Base-by-base conservation (phyloP, 2,888 invertebrate genomes). In the Aphidoletes aphidimyza region DNA sequence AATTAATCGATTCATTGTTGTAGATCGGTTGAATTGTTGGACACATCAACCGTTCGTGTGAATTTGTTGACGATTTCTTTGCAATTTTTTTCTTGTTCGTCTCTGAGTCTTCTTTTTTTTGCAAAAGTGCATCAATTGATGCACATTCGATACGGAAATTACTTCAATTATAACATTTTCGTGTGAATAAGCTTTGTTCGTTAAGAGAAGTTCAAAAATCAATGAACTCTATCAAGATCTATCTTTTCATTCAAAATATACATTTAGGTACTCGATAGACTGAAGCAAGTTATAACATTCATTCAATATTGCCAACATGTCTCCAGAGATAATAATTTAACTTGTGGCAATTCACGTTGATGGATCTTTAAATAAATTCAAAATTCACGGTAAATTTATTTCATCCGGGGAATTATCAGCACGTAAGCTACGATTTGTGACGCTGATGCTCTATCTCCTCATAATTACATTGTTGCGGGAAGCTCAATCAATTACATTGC, bases 381-480 rank as follows among this genome's bases (percentile, higher is more conserved):
- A 14, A 69, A 30, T 69, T 69, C 69, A 69, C 69, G 69, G 69
- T 81, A 37, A 37, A 81, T 81, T 81, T 81, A n/a, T 37, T 81
- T 81, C 6, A 81, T 81, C 81, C 81, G 1, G n/a, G n/a, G 81
- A 37, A 81, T 81, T 37, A 81, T 37, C 81, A 36, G n/a, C 69
- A 69, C 69, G 69, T 69, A 69, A 69, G 30, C 34, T 42, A 42
- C 42, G 42, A 42, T 42, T 42, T 42, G 42, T 14, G 30, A 69
- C 34, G 30, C 30, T 69, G 11, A 69, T 34, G 34, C 34, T 34
- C n/a, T n/a, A n/a, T n/a, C n/a, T n/a, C 34, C 17, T 69, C 30
- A 30, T 69, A 69, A 69, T 69, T 69, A 69, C 69, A 69, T 69
- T 81, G 19, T 81, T 81, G 81, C 81, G 37, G 37, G 37, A 81